These are phyloP conservation scores for Orchestia grillus DNA, from an alignment of 1,140 invertebrate species.

Conservation along the genomic window DNA sequence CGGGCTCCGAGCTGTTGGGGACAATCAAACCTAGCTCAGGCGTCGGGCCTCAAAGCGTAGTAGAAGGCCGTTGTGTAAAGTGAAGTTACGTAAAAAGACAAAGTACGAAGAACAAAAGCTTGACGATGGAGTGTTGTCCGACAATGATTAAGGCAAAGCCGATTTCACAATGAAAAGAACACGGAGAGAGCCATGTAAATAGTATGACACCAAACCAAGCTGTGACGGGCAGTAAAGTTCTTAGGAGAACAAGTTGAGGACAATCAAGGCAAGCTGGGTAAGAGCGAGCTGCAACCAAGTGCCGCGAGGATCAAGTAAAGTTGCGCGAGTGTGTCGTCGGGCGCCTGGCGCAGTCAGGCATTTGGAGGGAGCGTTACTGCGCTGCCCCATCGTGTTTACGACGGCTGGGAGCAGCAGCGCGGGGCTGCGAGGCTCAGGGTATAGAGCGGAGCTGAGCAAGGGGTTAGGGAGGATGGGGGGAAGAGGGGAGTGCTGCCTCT, in stretches of 20 bases:
- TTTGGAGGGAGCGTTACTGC: conserved; percentile 44
- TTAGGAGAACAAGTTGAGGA: not conserved
- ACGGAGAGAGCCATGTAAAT: too few relatives aligned
- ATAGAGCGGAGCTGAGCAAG: conserved; percentile 43
- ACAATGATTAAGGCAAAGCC: too few relatives aligned
- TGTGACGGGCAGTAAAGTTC: not conserved
- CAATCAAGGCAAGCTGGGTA: not conserved
- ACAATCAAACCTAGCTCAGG: too few relatives aligned
- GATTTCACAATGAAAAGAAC: too few relatives aligned
- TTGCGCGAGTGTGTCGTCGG: not conserved
- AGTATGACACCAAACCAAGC: not conserved
- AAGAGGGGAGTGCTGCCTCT: conserved; percentile 42
- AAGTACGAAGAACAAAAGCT: too few relatives aligned
- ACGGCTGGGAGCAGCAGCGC: conserved; percentile 36
- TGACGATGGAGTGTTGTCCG: too few relatives aligned
- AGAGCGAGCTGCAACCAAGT: not conserved
- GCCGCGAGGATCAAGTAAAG: conserved; percentile 10
- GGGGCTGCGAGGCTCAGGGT: not conserved
- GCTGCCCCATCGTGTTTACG: conserved; percentile 49
- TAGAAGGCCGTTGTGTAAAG: too few relatives aligned
- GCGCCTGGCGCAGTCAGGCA: conserved; percentile 1
- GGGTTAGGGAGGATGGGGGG: not conserved
- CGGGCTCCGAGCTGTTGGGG: too few relatives aligned
- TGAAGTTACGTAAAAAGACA: too few relatives aligned
- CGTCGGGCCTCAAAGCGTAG: too few relatives aligned